Percentiles rank a stretch among this genome's conserved stretches.
Evolutionary conservation across 2,113 vertebrate species (phyloP).

Genomic region (Ciconia maguari): DNA sequence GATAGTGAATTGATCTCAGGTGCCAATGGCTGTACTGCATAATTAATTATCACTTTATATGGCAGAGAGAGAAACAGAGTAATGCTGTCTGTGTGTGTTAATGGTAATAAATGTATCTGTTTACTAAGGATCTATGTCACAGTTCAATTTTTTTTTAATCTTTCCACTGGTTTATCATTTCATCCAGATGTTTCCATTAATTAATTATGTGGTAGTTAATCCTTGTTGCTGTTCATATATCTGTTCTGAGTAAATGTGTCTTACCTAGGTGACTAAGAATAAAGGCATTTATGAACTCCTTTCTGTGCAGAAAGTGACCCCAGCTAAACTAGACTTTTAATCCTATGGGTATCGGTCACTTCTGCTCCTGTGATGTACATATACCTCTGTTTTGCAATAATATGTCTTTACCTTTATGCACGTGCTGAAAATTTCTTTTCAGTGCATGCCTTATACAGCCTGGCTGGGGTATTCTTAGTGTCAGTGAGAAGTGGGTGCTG

Average conservation of each 20-base stretch:
- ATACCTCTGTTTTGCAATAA: neutral
- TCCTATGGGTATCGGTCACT: neutral
- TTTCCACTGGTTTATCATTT: conserved; percentile 50
- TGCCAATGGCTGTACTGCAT: neutral
- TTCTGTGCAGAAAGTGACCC: neutral
- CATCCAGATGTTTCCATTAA: conserved; percentile 42
- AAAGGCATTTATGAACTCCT: neutral
- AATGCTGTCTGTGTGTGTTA: neutral
- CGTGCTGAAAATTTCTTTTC: neutral
- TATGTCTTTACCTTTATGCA: neutral
- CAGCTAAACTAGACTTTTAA: neutral
- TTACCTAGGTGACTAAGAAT: neutral
- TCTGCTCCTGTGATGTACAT: neutral
- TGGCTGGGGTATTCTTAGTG: neutral
- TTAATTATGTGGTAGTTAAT: conserved; percentile 49
- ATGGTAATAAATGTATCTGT: neutral
- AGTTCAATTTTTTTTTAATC: neutral
- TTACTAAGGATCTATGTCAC: neutral
- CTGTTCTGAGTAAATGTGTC: conserved; percentile 11
- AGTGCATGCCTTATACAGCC: fast-evolving
- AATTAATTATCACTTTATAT: conserved; percentile 51
- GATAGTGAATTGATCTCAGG: neutral
- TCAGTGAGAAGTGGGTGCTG: neutral
- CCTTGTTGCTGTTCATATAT: neutral
- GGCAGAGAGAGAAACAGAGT: neutral